Evolutionary conservation across 2,113 vertebrate genomes (phyloP), one percentile per base, ranked within the genome.

Genomic region (Phainopepla nitens): DNA sequence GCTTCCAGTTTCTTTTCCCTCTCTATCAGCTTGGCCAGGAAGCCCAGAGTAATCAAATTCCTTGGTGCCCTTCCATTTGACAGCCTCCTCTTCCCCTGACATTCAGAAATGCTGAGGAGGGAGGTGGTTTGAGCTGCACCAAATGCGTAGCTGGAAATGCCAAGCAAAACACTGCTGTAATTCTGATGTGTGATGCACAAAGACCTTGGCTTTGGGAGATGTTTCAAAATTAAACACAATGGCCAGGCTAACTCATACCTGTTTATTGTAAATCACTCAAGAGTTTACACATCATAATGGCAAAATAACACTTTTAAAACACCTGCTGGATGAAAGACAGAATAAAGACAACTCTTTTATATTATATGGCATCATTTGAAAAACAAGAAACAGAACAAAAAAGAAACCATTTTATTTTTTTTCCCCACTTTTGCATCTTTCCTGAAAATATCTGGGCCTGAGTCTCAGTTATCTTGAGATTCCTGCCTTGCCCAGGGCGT

Each of bases 191-290:
- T 21, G 21, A 36, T 60, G 33, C 54, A 47, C 19, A 44, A 61
- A 73, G 89, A 61, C 66, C 45, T 62, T 24, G 9, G 7, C 85
- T 71, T 56, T 54, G 83, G 45, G 49, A 94, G 42, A 18, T 3
- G 4, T 22, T 58, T 82, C 84, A 50, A 72, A 71, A 83, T 44
- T 29, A 73, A 62, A 66, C 71, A 62, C 70, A 76, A 45, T 0
- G 12, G 58, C 54, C 76, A 65, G 80, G 35, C 22, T 57, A 97
- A 95, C 90, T 96, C 58, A 8, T 93, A 94, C 82, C 86, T 87
- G 89, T 98, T 98, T 98, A 98, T 95, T 98, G 97, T 92, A 97
- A 98, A 97, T 97, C 95, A 97, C 94, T 97, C 91, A 78, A 89
- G 62, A 94, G 90, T 96, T 95, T 89, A 94, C 90, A 98, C 84